Percentiles rank a stretch among this genome's conserved stretches.
These are phyloP conservation scores for Aythya baeri DNA, from an alignment of 2,113 vertebrate genomes.

Conservation along the genomic window DNA sequence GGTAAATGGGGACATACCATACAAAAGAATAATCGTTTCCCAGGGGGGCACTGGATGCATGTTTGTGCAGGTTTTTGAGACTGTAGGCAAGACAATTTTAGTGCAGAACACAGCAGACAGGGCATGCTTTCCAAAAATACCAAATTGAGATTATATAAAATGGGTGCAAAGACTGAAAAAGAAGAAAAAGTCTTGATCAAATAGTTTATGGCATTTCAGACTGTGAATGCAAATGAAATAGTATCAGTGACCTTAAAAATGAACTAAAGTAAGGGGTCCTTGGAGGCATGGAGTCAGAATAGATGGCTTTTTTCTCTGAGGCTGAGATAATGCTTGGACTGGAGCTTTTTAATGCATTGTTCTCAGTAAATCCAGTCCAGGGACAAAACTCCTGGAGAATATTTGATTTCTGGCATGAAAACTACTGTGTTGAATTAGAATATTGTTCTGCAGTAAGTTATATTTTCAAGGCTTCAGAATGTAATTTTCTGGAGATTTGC, in stretches of 20 bases:
- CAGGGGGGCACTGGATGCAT: background rate
- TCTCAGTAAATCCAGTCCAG: conserved; percentile 16
- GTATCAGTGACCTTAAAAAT: conserved; percentile 44
- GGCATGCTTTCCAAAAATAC: conserved; percentile 37
- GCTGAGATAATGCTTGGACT: conserved; percentile 4
- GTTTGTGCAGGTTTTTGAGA: background rate
- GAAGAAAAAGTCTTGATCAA: background rate
- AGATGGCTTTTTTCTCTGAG: background rate
- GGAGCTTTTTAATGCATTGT: conserved; percentile 19
- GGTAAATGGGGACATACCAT: background rate
- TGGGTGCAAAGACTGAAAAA: background rate
- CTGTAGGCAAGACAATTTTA: background rate
- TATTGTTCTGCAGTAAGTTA: background rate
- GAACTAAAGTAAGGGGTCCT: conserved; percentile 19
- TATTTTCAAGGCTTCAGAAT: background rate
- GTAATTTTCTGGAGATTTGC: background rate
- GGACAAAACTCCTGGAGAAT: conserved; percentile 31
- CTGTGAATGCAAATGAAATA: conserved; percentile 39
- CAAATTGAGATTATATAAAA: background rate
- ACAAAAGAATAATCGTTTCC: background rate
- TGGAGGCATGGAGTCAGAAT: background rate
- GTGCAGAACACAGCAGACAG: background rate
- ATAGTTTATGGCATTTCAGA: conserved; percentile 35
- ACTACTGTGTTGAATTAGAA: background rate
- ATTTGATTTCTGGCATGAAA: conserved; percentile 8